Evolutionary conservation across 64 coral and sea anemone genomes (phyloP), one percentile per base, ranked within the genome.

Genomic region (Catalaphyllia jardinei): DNA sequence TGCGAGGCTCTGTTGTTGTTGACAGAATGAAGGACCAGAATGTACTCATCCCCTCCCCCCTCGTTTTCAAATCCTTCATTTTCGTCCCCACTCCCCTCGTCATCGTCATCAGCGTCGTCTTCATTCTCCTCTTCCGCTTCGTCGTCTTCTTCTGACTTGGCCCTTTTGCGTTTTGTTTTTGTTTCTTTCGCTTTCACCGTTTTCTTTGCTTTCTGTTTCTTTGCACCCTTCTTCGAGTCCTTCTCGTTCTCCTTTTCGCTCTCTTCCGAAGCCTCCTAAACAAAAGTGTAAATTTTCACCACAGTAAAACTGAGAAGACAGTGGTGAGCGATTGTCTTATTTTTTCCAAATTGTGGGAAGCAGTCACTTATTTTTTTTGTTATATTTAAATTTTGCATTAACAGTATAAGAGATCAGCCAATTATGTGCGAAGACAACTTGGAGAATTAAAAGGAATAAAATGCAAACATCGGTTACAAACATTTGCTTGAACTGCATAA

Each of bases 1-100:
- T 92, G 90, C 22, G 52, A 29, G 8, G 83, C 49, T 30, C 90
- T 65, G 25, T 78, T 61, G 83, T 92, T 92, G 17, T 92, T 87
- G 38, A 87, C 72, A 57, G 90, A 92, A 87, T 92, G 83, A 50
- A 89, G 77, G n/a, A 88, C 69, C 27, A 74, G 27, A 29, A 88
- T 72, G 33, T 73, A 88, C 71, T 74, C 83, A 8, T 86, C 87
- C 13, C 62, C 86, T 27, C 72, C 86, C 12, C 80, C 90, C 29
- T 78, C 76, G 20, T 88, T 55, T 3, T 80, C 62, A 83, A 80
- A 78, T 22, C 38, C 77, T 4, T 79, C 73, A 22, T 71, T 60
- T 39, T 82, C 86, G 2, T 93, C 76, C 19, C 73, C 92, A 74
- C 81, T 87, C 18, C 57, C 83, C 29, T 82, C 91, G 27, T 73